phyloP scores from a whole-genome alignment of 2,797 vertebrate species.

The Poecilia wingei region DNA sequence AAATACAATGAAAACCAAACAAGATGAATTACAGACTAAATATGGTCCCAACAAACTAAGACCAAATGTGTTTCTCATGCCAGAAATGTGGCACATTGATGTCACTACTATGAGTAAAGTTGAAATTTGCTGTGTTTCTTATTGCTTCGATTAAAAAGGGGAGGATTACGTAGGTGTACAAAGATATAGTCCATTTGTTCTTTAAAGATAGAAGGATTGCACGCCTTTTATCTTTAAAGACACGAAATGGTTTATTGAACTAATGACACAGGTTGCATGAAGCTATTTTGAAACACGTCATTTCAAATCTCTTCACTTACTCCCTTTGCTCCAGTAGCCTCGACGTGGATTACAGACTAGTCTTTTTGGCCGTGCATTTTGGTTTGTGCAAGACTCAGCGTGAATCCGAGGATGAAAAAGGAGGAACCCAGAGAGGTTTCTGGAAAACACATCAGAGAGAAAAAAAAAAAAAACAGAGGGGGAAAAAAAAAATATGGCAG shows the following conservation, averaged over 20 bases:
- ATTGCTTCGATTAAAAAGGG: neutral
- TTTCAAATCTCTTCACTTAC: conserved; percentile 3
- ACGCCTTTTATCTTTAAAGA: neutral
- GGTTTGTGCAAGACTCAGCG: conserved; percentile 34
- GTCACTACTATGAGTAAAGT: neutral
- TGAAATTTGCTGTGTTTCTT: neutral
- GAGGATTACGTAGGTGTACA: neutral
- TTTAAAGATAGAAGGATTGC: too few relatives aligned
- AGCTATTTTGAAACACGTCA: neutral
- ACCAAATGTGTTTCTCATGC: neutral
- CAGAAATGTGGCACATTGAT: neutral
- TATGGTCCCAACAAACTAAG: neutral
- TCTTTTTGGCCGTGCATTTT: conserved; percentile 41
- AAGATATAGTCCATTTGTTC: neutral
- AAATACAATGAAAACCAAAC: neutral
- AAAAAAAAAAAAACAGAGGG: conserved; percentile 3
- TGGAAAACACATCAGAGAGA: conserved; percentile 59
- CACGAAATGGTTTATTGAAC: neutral
- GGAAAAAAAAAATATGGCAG: conserved; percentile 21
- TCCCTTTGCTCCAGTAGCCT: neutral
- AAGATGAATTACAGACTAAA: neutral
- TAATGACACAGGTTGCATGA: neutral
- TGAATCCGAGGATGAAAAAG: conserved; percentile 31
- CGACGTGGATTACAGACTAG: conserved; percentile 17
- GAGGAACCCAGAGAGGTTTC: conserved; percentile 32